Base-by-base conservation (phyloP, 2,888 invertebrate genomes). In the Drosophila mettleri region DNA sequence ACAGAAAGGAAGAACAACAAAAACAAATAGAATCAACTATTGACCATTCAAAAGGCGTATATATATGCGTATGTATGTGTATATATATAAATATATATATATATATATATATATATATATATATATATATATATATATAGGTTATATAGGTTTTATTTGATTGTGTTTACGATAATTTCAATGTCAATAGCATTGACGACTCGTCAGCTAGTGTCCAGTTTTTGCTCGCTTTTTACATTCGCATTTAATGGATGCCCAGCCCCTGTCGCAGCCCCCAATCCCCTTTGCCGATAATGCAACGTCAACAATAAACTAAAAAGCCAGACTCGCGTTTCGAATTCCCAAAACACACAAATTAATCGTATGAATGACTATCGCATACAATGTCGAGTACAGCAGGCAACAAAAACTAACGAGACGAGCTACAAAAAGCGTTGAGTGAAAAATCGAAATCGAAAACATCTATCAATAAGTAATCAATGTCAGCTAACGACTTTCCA, bases 141-240 rank as follows among this genome's bases (percentile, higher is more conserved):
- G 12, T 49, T 27, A 18, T 54, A 10, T 41, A 41, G 61, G 48
- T 46, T 24, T 51, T 69, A 60, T 68, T 16, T 49, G 48, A 41
- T 55, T 62, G 43, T 62, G 34, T 66, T 69, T 65, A 70, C 74
- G 43, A 62, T 61, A 45, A 69, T 69, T 78, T 86, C 84, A 84
- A 81, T 86, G 84, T 74, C 86, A 85, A 77, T 84, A 74, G 59
- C 69, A 75, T 75, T 86, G 81, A 69, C 86, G 66, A 77, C 24
- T 45, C 43, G 58, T 84, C 84, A 86, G 74, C 86, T 74, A 57
- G 68, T 82, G 75, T 78, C 51, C 64, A 63, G 68, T 67, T 48
- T 65, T 46, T 51, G 43, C 49, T 59, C 38, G 53, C 45, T 65
- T 58, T 14, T 59, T 49, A 58, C 70, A 69, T 38, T 73, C 48